Conservation (phyloP, 2,797 vertebrate genomes). For the Discoglossus pictus region DNA sequence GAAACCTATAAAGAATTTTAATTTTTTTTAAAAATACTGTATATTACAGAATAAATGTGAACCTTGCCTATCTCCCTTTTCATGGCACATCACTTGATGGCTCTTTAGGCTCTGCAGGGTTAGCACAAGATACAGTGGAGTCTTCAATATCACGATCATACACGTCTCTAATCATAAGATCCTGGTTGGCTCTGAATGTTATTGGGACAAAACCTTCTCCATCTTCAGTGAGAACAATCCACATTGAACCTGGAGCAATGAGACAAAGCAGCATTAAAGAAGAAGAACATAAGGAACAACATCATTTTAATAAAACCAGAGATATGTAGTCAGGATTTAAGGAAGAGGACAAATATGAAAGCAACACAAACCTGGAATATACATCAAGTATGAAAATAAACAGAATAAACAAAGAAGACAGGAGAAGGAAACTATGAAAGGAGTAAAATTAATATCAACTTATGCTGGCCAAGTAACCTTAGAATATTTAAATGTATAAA, state of each 20-base stretch:
- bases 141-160: conserved; percentile 41
- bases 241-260: conserved; percentile 76
- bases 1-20: too few relatives aligned
- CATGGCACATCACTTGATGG: conserved; percentile 32
- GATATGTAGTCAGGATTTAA: background rate
- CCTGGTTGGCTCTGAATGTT: conserved; percentile 78
- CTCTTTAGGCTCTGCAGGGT: conserved; percentile 39
- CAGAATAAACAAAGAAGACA: too few relatives aligned
- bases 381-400: too few relatives aligned
- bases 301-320: background rate
- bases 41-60: too few relatives aligned
- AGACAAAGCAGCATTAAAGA: conserved; percentile 8
- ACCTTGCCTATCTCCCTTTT: background rate
- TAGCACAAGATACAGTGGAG: conserved; percentile 51
- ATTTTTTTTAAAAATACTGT: too few relatives aligned
- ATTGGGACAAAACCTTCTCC: conserved; percentile 88
- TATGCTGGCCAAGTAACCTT: too few relatives aligned
- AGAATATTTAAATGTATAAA: too few relatives aligned
- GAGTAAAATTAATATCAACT: too few relatives aligned
- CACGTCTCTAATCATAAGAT: conserved; percentile 82
- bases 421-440: too few relatives aligned
- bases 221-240: conserved; percentile 88
- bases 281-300: background rate
- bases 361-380: too few relatives aligned
- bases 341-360: too few relatives aligned